Conservation (phyloP, 37 sponge, comb jelly and placozoan genomes). For the Dysidea cf. avara region DNA sequence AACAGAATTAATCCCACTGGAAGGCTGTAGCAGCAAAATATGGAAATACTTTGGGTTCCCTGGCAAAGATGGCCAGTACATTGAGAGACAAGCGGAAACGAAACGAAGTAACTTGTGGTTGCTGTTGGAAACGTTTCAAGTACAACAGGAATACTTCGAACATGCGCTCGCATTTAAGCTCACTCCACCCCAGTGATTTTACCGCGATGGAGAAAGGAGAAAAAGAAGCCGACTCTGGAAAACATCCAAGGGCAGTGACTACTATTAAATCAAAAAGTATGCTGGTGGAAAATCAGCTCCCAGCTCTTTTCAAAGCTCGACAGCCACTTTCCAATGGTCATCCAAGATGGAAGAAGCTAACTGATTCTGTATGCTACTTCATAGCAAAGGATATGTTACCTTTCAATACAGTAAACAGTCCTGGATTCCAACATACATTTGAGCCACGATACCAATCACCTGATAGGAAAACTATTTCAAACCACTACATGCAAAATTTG, state of each 20-base stretch:
- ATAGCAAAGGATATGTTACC: slow-evolving; percentile 20
- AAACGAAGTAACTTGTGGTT: neutral
- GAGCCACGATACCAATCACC: slow-evolving; percentile 37
- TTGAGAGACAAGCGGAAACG: neutral
- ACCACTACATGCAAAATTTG: slow-evolving; percentile 14
- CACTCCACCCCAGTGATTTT: no score
- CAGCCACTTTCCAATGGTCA: no score
- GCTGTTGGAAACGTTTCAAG: neutral
- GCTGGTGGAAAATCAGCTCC: no score
- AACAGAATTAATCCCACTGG: slow-evolving; percentile 3
- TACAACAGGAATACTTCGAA: neutral
- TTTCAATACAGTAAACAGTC: neutral
- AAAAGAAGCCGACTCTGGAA: neutral
- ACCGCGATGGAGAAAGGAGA: no score
- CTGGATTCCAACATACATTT: slow-evolving; percentile 29
- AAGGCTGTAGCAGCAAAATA: slow-evolving; percentile 15
- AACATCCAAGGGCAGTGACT: neutral
- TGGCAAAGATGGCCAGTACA: neutral
- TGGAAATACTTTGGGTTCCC: slow-evolving; percentile 30
- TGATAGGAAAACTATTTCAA: slow-evolving; percentile 12
- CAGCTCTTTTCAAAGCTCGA: no score
- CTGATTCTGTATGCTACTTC: slow-evolving; percentile 1
- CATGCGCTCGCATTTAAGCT: neutral
- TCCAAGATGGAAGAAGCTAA: slow-evolving; percentile 13
- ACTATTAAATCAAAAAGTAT: no score